Evolutionary conservation across 2,888 invertebrate genomes (phyloP).

Genomic region (Drosophila imparisetae): DNA sequence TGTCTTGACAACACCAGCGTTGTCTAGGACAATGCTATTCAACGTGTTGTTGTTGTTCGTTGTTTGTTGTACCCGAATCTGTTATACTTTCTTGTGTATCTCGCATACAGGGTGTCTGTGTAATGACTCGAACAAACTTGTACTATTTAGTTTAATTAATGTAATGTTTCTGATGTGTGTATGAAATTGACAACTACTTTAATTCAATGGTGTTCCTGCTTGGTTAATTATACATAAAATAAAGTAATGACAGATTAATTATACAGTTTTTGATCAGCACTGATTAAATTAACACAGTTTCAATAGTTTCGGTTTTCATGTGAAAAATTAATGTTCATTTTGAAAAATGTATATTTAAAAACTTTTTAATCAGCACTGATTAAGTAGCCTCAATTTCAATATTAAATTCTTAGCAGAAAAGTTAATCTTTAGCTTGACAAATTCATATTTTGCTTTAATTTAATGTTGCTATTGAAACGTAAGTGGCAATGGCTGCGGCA

Average conservation of each 20-base stretch:
- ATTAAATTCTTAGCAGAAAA: neutral
- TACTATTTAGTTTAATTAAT: neutral
- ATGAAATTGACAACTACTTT: neutral
- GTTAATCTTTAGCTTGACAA: neutral
- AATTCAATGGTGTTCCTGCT: neutral
- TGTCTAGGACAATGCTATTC: constrained; percentile 47
- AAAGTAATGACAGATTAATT: neutral
- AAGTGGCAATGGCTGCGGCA: neutral
- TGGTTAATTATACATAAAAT: neutral
- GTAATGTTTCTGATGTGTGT: neutral
- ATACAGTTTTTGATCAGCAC: neutral
- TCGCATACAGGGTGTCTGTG: constrained; percentile 34
- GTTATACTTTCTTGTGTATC: constrained; percentile 8
- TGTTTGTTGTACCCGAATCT: constrained; percentile 21
- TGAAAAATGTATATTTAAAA: neutral
- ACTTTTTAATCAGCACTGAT: neutral
- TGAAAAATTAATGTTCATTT: neutral
- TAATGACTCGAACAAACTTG: no score
- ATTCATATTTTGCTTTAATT: neutral
- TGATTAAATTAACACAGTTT: neutral
- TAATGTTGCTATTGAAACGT: neutral
- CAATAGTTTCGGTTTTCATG: neutral
- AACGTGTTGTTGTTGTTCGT: constrained; percentile 4
- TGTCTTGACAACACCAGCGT: constrained; percentile 61
- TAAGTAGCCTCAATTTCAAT: neutral